phyloP scores from a whole-genome alignment of 1,140 invertebrate species.

The Panulirus ornatus region DNA sequence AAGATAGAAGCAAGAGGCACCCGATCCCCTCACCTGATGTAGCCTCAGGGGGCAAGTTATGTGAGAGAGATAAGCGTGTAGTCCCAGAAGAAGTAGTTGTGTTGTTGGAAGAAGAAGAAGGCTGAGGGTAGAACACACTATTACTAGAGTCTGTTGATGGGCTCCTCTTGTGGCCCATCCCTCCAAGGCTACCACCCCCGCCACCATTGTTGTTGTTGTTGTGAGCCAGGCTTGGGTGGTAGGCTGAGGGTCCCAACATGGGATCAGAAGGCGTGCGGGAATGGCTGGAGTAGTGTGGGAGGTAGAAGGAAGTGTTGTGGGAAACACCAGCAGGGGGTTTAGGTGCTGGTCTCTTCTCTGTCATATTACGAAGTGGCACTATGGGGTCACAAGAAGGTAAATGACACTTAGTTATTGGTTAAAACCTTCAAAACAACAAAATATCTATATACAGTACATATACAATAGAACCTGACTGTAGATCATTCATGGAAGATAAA shows the following conservation, averaged over 20 bases:
- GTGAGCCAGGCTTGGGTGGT: constrained; percentile 58
- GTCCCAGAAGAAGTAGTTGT: constrained; percentile 68
- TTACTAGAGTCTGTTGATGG: constrained; percentile 75
- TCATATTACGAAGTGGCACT: constrained; percentile 63
- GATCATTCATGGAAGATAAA: not conserved
- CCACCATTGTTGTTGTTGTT: constrained; percentile 66
- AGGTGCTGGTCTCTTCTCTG: constrained; percentile 70
- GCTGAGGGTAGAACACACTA: constrained; percentile 74
- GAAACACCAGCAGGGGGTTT: constrained; percentile 68
- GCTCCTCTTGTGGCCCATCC: constrained; percentile 72
- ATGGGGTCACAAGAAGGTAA: constrained; percentile 55
- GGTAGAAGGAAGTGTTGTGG: constrained; percentile 64
- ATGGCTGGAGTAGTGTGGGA: constrained; percentile 62
- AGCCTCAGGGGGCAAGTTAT: constrained; percentile 71
- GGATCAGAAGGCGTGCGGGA: constrained; percentile 68
- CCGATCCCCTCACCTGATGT: constrained; percentile 65
- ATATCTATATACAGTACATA: constrained; percentile 12
- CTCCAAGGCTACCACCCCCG: constrained; percentile 66
- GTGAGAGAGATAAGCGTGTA: constrained; percentile 69
- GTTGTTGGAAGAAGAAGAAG: constrained; percentile 71
- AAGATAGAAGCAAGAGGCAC: constrained; percentile 28
- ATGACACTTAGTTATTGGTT: constrained; percentile 34
- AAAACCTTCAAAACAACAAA: constrained; percentile 23
- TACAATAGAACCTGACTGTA: constrained; percentile 21
- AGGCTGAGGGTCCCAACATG: constrained; percentile 64